Base-by-base conservation (phyloP, 2,113 vertebrate species). In the Prietella phreatophila region DNA sequence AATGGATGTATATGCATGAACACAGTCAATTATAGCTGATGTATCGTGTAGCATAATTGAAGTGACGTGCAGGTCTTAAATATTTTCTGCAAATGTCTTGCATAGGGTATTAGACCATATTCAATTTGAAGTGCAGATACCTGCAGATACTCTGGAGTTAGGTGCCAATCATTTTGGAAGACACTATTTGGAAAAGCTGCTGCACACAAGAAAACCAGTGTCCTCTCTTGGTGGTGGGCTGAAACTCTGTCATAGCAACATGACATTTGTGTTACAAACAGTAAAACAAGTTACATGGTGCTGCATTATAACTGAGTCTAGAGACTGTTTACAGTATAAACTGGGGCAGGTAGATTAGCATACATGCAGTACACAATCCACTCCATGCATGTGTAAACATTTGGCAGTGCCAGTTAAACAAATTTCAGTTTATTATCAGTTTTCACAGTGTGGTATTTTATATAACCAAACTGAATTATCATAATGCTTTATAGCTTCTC, bases 191-290 rank as follows among this genome's bases (percentile, higher is more conserved):
- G 61, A 80, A 17, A 67, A 17, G 58, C 58, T 67, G 27, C 14
- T 71, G 17, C 22, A 86, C 42, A 75, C 33, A 33, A 36, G 81
- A 81, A 87, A 82, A 53, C 27, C 8, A 50, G 71, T 50, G 47
- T 83, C 56, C 30, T 58, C 30, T 73, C 63, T 61, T 30, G 85
- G 79, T 71, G 67, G 19, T 27, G 19, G 36, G 39, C 39, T 33
- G 19, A 83, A 86, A 85, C n/a, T 53, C 30, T 82, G 56, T 83
- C 85, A 87, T 78, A 78, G 42, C 73, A 53, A 75, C 69, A 39
- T 86, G 71, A 90, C 88, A 88, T 89, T 83, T 83, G 69, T 71
- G 75, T 87, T 58, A 50, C 25, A 61, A 82, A 71, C 25, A 80
- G 56, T 85, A 39, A 81, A 67, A 85, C 58, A 87, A 63, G 83